Conservation (phyloP, 2,888 invertebrate species). For the Leucania comma region DNA sequence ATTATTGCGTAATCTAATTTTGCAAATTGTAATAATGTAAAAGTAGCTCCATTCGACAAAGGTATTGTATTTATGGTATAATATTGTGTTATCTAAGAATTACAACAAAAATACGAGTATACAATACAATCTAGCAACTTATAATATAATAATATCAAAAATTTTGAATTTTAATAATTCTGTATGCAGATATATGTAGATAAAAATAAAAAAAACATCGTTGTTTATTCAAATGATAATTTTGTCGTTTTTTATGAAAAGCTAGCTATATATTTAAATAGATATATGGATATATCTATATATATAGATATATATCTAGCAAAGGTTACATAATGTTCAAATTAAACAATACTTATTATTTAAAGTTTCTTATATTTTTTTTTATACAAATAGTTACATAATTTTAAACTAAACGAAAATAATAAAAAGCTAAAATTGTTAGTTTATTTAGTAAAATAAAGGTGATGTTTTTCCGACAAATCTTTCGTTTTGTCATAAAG, state of each 20-base stretch:
- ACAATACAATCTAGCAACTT: background rate
- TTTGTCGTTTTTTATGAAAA: background rate
- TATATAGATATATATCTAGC: too few species aligned
- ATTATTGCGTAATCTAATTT: too few species aligned
- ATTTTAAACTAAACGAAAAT: too few species aligned
- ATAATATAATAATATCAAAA: background rate
- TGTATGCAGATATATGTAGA: conserved; percentile 2
- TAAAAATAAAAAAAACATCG: background rate
- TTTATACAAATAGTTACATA: too few species aligned
- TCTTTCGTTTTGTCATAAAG: background rate
- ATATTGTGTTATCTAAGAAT: background rate
- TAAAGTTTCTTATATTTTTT: too few species aligned
- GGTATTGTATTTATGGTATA: background rate
- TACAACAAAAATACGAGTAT: conserved; percentile 1
- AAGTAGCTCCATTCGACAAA: background rate
- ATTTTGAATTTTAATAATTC: background rate
- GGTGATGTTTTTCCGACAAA: too few species aligned
- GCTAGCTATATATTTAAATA: too few species aligned
- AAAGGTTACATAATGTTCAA: background rate
- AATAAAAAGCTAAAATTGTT: too few species aligned
- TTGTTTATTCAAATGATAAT: background rate
- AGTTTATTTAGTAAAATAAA: too few species aligned
- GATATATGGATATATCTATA: too few species aligned
- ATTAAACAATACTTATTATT: background rate
- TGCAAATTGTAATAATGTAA: too few species aligned